Conservation (phyloP, 2,113 vertebrate genomes). For the Eurypyga helias region DNA sequence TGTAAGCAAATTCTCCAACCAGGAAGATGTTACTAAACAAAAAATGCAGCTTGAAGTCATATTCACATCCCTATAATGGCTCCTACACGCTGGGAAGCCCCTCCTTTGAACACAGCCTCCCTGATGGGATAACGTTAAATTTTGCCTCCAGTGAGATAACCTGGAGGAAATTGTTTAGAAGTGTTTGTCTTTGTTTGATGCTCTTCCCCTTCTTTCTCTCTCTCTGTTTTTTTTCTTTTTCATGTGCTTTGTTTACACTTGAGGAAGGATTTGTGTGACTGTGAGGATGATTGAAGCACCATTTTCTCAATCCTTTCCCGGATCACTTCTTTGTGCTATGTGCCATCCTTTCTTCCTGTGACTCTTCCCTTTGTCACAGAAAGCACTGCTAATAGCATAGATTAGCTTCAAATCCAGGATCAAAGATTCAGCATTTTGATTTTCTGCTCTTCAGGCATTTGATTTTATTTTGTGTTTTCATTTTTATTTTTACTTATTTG, state of each 20-base stretch:
- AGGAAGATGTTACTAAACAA: not conserved
- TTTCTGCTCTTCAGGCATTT: conserved; percentile 23
- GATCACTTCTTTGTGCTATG: not conserved
- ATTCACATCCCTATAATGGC: not conserved
- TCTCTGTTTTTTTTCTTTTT: not conserved
- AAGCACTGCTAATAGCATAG: not conserved
- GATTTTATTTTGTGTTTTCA: not conserved
- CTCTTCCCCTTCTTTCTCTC: not conserved
- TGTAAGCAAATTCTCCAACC: not conserved
- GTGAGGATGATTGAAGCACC: not conserved
- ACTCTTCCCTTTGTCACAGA: not conserved
- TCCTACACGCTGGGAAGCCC: not conserved
- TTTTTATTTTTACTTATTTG: too few relatives aligned
- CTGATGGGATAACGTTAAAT: not conserved
- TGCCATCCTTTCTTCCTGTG: not conserved
- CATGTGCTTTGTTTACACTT: not conserved
- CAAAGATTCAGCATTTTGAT: not conserved
- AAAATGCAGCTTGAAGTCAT: not conserved
- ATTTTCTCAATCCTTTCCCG: not conserved
- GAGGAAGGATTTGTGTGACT: not conserved
- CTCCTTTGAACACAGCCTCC: not conserved
- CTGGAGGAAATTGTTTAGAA: not conserved
- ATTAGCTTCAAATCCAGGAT: not conserved
- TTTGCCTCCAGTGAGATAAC: not conserved
- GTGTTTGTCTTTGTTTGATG: not conserved